Conservation (phyloP, 53 echinoderm and acorn worm genomes). For the Pentamera pediparva region DNA sequence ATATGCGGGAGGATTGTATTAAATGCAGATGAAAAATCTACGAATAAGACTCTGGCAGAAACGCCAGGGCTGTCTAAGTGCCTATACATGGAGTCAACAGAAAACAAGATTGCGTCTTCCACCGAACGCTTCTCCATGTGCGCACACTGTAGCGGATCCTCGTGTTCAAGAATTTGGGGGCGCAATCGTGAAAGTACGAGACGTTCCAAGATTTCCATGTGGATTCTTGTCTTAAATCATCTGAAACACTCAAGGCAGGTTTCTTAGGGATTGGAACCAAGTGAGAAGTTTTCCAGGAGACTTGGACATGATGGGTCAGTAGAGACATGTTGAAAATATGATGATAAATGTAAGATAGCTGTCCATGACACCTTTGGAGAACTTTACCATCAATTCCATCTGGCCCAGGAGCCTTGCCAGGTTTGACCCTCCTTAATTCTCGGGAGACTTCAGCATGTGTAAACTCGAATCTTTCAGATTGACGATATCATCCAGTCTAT, state of each 20-base stretch:
- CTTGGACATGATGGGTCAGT: background rate
- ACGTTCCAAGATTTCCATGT: no score
- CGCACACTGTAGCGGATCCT: background rate
- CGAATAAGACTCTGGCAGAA: no score
- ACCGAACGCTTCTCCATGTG: no score
- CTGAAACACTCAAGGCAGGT: background rate
- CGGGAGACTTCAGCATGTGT: background rate
- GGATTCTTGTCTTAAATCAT: background rate
- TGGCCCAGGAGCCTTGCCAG: background rate
- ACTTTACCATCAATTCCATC: conserved; percentile 5
- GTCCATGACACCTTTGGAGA: conserved; percentile 2
- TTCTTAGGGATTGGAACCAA: background rate
- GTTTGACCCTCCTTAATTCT: background rate
- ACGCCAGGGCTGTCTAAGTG: no score
- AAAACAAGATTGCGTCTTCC: no score
- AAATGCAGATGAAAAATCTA: no score
- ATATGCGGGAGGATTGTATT: no score
- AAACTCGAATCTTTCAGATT: no score
- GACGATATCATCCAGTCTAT: background rate
- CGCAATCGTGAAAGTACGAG: no score
- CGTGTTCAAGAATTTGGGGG: background rate
- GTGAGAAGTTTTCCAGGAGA: conserved; percentile 5
- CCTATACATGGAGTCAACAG: no score
- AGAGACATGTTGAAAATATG: conserved; percentile 4
- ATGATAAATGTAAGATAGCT: no score